Percentiles rank a stretch among this genome's conserved stretches.
phyloP scores from a whole-genome alignment of 2,113 vertebrate species.

The Felis catus region DNA sequence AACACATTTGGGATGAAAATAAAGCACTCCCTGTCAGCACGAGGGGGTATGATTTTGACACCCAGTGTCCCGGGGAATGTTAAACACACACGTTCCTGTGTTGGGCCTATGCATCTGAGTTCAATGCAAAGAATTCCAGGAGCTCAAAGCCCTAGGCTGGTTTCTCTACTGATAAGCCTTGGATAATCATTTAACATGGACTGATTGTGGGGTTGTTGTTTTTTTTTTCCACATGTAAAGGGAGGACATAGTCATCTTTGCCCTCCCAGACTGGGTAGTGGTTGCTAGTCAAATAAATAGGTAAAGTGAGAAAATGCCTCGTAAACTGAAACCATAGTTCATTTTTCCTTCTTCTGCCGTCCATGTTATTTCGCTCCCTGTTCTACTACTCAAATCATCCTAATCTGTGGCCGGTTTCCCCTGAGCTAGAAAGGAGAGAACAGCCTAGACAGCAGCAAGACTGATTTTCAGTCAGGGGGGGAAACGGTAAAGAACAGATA shows the following conservation, averaged over 20 bases:
- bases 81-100: background rate
- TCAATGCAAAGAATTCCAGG: background rate
- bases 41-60: background rate
- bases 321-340: background rate
- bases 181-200: background rate
- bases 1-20: background rate
- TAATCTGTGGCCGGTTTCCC: background rate
- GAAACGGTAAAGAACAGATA: background rate
- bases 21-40: background rate
- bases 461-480: background rate
- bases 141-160: background rate
- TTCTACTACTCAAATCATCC: background rate
- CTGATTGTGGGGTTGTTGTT: background rate
- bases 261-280: background rate
- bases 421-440: background rate
- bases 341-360: background rate
- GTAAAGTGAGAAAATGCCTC: background rate
- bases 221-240: background rate
- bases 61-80: background rate
- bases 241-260: background rate
- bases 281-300: background rate
- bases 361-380: background rate
- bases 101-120: background rate
- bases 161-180: background rate
- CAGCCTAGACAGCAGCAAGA: background rate